Percentiles rank a stretch among this genome's conserved stretches.
phyloP scores from a whole-genome alignment of 2,888 invertebrate genomes.

The Ormyrus rosae region DNA sequence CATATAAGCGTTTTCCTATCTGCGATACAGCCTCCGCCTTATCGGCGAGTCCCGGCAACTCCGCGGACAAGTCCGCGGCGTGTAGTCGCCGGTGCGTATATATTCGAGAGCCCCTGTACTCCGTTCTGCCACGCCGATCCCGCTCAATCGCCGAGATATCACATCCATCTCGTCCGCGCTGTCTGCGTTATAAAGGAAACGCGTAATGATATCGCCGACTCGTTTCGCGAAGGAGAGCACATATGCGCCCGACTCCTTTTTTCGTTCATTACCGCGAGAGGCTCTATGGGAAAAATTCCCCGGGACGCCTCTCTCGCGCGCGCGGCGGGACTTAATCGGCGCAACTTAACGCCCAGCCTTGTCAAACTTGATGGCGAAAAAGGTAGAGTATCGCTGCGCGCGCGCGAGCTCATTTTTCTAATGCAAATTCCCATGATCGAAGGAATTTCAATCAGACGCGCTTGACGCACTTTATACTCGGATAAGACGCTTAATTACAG shows the following conservation, averaged over 20 bases:
- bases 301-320: background rate
- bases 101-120: conserved; percentile 25
- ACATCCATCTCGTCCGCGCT: conserved; percentile 40
- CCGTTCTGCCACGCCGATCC: conserved; percentile 56
- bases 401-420: background rate
- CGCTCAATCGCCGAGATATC: conserved; percentile 53
- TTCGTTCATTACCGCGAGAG: background rate
- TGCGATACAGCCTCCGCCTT: conserved; percentile 36
- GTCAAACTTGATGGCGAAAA: conserved; percentile 17
- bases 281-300: conserved; percentile 21
- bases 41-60: conserved; percentile 13
- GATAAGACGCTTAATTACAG: too few species aligned
- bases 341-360: conserved; percentile 24
- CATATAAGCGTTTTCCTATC: conserved; percentile 43
- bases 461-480: background rate
- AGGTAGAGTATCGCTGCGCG: background rate
- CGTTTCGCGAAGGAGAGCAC: background rate
- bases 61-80: conserved; percentile 7
- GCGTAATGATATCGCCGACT: conserved; percentile 45
- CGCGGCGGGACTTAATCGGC: background rate
- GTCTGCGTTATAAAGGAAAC: conserved; percentile 49
- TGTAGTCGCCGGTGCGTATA: conserved; percentile 9
- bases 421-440: background rate
- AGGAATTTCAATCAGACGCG: background rate
- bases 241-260: background rate